Conservation (phyloP, 2,113 vertebrate genomes). For the Chamaetylas fuelleborni region DNA sequence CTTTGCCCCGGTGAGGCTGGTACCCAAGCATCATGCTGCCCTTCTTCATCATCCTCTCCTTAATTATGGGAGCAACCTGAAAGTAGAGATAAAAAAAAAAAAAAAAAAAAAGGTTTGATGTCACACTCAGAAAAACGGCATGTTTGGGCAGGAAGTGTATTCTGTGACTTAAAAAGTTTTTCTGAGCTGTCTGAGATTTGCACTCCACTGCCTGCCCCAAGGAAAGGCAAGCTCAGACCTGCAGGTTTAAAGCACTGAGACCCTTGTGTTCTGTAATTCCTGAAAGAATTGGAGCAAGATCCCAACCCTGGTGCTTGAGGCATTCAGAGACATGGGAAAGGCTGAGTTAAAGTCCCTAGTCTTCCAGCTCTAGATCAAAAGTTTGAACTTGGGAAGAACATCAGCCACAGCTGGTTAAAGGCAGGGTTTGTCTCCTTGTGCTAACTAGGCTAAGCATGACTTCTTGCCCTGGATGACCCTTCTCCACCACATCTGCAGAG, state of each 20-base stretch:
- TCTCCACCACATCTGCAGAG: not conserved
- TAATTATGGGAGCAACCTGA: constrained; percentile 84
- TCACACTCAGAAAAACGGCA: not conserved
- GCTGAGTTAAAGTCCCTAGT: not conserved
- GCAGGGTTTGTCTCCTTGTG: not conserved
- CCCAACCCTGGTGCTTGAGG: not conserved
- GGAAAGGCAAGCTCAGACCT: not conserved
- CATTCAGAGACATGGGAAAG: not conserved
- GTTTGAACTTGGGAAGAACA: not conserved
- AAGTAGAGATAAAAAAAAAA: not conserved
- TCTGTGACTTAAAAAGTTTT: not conserved
- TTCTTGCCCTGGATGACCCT: not conserved
- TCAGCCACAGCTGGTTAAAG: not conserved
- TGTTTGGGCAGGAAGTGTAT: not conserved
- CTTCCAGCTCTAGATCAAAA: not conserved
- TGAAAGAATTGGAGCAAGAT: not conserved
- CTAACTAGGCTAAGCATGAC: not conserved
- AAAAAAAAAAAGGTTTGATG: not conserved
- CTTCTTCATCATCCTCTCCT: constrained; percentile 86
- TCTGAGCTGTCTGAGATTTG: not conserved
- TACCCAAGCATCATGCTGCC: constrained; percentile 86
- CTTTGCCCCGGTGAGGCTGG: constrained; percentile 78
- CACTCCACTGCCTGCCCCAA: not conserved
- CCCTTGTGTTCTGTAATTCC: not conserved
- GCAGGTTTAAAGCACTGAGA: not conserved